Evolutionary conservation across 2,888 invertebrate species (phyloP).

Genomic region (Graphium colonna): DNA sequence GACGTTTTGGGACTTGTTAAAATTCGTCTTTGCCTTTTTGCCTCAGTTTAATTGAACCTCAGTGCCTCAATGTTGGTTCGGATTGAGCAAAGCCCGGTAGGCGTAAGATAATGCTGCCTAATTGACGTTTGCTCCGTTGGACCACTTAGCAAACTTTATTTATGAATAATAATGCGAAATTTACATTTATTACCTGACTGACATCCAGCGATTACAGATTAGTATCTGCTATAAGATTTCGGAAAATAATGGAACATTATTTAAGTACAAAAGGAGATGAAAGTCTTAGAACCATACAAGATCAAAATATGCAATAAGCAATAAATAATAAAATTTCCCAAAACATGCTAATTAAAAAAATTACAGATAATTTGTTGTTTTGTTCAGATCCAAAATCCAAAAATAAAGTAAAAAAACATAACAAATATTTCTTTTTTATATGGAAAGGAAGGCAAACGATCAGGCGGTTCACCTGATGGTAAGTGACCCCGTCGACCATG

Average conservation of each 20-base stretch:
- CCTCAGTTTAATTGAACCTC: constrained; percentile 1
- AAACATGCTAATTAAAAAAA: not conserved
- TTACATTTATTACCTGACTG: not conserved
- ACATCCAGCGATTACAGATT: not conserved
- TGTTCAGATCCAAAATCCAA: not conserved
- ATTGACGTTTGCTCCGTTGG: not conserved
- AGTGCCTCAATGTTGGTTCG: not conserved
- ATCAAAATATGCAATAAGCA: not conserved
- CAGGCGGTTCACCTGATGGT: no score
- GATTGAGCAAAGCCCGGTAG: not conserved
- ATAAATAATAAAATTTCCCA: not conserved
- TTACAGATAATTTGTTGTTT: not conserved
- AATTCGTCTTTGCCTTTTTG: constrained; percentile 6
- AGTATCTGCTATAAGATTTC: not conserved
- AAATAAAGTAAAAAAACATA: not conserved
- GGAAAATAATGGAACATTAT: no score
- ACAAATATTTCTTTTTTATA: not conserved
- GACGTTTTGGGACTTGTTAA: constrained; percentile 13
- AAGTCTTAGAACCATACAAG: no score
- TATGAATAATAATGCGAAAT: not conserved
- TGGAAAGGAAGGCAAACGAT: no score
- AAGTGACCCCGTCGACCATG: no score
- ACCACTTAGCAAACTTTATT: not conserved
- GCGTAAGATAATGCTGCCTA: constrained; percentile 4
- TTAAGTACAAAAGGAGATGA: no score